A percentile compares a stretch with the other conserved stretches of the same genome.
Conservation (phyloP, 2,113 vertebrate genomes). For the Tapirus terrestris region DNA sequence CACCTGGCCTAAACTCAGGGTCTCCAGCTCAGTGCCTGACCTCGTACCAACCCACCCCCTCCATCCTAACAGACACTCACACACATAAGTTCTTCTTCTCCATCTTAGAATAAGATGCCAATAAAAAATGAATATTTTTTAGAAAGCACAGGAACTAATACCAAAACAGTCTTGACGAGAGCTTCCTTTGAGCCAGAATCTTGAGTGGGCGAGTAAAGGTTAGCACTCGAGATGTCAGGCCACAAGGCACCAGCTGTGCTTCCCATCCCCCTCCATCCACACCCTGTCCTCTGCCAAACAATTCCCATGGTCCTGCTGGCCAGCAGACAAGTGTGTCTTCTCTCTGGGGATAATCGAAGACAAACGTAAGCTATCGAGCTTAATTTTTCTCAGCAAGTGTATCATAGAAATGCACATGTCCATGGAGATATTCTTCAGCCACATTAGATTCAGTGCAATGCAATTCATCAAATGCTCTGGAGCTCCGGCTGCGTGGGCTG, state of each 20-base stretch:
- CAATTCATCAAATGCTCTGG: no score
- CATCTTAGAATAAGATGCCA: not conserved
- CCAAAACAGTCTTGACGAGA: not conserved
- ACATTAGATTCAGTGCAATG: fast-evolving
- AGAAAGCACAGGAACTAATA: not conserved
- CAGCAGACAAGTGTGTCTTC: not conserved
- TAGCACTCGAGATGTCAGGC: not conserved
- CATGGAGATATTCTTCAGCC: not conserved
- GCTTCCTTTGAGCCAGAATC: not conserved
- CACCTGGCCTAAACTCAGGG: fast-evolving
- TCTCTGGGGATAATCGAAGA: not conserved
- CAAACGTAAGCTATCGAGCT: not conserved
- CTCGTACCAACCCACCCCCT: not conserved
- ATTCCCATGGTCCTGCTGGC: not conserved
- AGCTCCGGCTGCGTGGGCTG: not conserved
- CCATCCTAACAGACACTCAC: not conserved
- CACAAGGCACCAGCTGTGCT: not conserved
- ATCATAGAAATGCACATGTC: not conserved
- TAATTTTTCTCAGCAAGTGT: not conserved
- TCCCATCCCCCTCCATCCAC: not conserved
- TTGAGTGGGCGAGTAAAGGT: not conserved
- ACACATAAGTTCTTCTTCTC: not conserved
- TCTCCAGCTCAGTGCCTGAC: not conserved
- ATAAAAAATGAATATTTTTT: slow-evolving; percentile 1
- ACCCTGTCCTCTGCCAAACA: not conserved